Evolutionary conservation across 2,888 invertebrate species (phyloP).

Genomic region (Metallyticus violacea): DNA sequence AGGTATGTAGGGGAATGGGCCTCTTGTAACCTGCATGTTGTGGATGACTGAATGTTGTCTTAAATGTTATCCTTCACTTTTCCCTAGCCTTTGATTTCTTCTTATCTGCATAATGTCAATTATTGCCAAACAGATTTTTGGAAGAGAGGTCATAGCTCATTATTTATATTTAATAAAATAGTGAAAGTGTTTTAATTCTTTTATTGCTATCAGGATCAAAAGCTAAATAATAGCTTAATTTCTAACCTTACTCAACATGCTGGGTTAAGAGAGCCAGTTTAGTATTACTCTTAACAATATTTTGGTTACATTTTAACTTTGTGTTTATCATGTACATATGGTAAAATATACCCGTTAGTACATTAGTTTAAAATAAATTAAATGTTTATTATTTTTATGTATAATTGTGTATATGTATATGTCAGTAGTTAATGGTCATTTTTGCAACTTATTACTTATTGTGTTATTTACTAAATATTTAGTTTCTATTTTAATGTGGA

Average conservation of each 20-base stretch:
- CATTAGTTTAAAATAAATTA: not conserved
- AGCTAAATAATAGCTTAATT: not conserved
- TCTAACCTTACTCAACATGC: not conserved
- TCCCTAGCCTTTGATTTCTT: not conserved
- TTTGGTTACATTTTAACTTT: not conserved
- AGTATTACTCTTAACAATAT: not conserved
- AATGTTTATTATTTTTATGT: not conserved
- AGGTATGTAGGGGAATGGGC: conserved; percentile 59
- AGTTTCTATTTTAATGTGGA: no score
- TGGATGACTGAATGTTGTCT: not conserved
- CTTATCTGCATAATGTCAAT: not conserved
- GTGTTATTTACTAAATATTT: no score
- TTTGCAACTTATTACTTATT: not conserved
- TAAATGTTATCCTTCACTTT: not conserved
- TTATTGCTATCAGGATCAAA: not conserved
- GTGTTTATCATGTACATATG: not conserved
- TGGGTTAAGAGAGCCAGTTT: not conserved
- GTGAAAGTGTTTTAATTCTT: not conserved
- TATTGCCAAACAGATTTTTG: not conserved
- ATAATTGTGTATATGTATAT: not conserved
- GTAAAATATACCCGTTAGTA: not conserved
- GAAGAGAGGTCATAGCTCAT: not conserved
- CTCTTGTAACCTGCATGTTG: not conserved
- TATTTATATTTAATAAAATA: not conserved
- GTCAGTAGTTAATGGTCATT: not conserved